Conservation (phyloP, 2,888 invertebrate genomes). For the Tribolium freemani region DNA sequence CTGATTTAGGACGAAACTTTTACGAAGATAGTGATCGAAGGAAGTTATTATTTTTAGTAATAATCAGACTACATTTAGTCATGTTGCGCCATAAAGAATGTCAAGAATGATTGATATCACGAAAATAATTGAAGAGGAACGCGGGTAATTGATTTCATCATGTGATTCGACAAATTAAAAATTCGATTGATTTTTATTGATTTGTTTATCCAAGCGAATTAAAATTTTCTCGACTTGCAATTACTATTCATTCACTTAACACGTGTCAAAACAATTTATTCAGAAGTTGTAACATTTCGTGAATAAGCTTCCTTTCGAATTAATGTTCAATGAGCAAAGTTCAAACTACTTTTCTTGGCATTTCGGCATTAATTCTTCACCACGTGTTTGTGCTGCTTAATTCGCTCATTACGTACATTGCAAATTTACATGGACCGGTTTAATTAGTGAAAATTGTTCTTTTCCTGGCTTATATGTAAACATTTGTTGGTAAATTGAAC, state of each 20-base stretch:
- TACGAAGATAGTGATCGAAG: neutral
- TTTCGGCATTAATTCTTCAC: neutral
- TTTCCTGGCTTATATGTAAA: neutral
- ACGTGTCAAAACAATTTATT: constrained; percentile 9
- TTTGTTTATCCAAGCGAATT: neutral
- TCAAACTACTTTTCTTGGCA: constrained; percentile 5
- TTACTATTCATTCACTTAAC: neutral
- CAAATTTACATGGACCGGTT: neutral
- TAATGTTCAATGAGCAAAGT: constrained; percentile 1
- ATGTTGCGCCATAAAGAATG: neutral
- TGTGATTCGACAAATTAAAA: too few species aligned
- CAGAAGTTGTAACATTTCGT: neutral
- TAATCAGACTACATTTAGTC: neutral
- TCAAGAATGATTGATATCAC: neutral
- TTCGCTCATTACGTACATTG: neutral
- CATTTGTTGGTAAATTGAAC: neutral
- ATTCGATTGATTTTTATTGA: neutral
- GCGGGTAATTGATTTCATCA: too few species aligned
- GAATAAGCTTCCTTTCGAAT: neutral
- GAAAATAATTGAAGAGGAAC: too few species aligned
- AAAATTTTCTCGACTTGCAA: neutral
- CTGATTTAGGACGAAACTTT: neutral
- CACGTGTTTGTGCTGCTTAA: constrained; percentile 16
- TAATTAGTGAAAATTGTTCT: neutral
- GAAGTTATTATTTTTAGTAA: neutral